Conservation (phyloP, 2,797 vertebrate species). For the Acanthurus lineatus region DNA sequence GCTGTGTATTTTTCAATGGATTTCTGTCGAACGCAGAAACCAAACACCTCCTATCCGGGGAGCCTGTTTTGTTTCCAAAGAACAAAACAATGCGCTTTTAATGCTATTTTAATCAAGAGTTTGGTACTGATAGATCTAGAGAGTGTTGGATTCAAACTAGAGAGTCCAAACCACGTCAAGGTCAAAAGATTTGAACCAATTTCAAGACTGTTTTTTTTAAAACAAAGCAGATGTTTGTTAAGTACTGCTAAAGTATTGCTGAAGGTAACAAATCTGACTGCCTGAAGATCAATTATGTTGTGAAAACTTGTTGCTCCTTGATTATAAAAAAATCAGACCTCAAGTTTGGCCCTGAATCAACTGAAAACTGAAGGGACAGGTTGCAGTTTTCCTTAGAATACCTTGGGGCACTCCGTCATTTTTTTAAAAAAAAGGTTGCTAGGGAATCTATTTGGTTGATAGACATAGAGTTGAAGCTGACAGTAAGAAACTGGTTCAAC, state of each 20-base stretch:
- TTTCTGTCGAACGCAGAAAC: slow-evolving; percentile 7
- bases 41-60: slow-evolving; percentile 14
- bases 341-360: slow-evolving; percentile 1
- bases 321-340: slow-evolving; percentile 1
- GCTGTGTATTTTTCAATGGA: slow-evolving; percentile 1
- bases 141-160: neutral
- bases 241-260: neutral
- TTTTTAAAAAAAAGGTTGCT: slow-evolving; percentile 30
- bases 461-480: slow-evolving; percentile 31
- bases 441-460: slow-evolving; percentile 53
- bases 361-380: neutral
- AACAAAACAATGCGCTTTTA: slow-evolving; percentile 19
- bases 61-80: neutral
- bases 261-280: no score
- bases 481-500: slow-evolving; percentile 74
- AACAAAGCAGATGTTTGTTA: slow-evolving; percentile 9
- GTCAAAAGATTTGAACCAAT: slow-evolving; percentile 4
- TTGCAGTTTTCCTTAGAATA: slow-evolving; percentile 18
- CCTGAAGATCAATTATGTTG: neutral
- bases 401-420: slow-evolving; percentile 29
- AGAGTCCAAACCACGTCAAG: neutral
- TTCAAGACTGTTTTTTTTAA: slow-evolving; percentile 6
- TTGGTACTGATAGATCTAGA: neutral
- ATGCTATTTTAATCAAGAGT: slow-evolving; percentile 5
- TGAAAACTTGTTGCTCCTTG: slow-evolving; percentile 1